phyloP scores from a whole-genome alignment of 64 coral and sea anemone species.

The Orbicella faveolata region DNA sequence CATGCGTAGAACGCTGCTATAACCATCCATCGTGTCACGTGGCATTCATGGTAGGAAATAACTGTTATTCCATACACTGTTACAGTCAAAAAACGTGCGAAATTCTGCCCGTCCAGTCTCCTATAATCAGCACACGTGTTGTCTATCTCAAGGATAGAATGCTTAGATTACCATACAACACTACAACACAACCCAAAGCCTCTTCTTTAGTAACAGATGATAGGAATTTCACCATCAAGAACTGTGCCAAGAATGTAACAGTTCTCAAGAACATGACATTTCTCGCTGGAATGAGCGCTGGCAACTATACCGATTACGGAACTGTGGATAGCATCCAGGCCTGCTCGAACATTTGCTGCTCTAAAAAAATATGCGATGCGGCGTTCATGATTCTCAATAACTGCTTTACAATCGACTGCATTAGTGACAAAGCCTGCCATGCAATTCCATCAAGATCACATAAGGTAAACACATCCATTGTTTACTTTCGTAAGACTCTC shows the following conservation, averaged over 20 bases:
- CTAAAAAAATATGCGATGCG: conserved; percentile 72
- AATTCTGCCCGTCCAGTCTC: conserved; percentile 63
- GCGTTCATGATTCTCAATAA: conserved; percentile 83
- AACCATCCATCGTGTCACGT: conserved; percentile 63
- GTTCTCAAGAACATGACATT: conserved; percentile 83
- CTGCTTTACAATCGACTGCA: conserved; percentile 83
- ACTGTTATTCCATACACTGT: conserved; percentile 87
- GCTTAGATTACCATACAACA: conserved; percentile 48
- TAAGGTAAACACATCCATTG: conserved; percentile 75
- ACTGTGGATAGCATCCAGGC: conserved; percentile 65
- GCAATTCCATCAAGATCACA: conserved; percentile 66
- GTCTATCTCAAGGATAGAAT: conserved; percentile 82
- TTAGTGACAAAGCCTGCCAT: conserved; percentile 64
- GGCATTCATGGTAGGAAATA: conserved; percentile 70
- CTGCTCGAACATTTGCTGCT: conserved; percentile 80
- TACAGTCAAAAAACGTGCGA: conserved; percentile 82
- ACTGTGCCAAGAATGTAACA: conserved; percentile 61
- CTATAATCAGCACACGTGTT: conserved; percentile 62
- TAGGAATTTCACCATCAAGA: conserved; percentile 13
- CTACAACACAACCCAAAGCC: background rate
- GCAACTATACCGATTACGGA: conserved; percentile 88
- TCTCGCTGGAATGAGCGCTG: conserved; percentile 74
- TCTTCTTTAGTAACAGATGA: background rate
- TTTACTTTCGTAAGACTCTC: conserved; percentile 66
- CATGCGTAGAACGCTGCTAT: conserved; percentile 71